phyloP scores from a whole-genome alignment of 2,797 vertebrate species.

The Psittacula derbiana region DNA sequence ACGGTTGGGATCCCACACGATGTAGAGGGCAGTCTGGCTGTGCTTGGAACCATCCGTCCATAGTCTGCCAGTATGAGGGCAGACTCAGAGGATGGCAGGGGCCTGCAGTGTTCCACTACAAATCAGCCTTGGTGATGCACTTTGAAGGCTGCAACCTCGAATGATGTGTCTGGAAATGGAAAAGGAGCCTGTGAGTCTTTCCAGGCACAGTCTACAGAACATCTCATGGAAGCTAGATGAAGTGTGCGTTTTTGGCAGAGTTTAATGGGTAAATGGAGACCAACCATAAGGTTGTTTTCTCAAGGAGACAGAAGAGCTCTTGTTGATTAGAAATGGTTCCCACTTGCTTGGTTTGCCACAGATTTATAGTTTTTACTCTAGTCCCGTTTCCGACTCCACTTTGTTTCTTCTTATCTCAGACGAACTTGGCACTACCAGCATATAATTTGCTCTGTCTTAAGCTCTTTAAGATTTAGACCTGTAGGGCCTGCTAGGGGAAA shows the following conservation, averaged over 20 bases:
- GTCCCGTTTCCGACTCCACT: background rate
- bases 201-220: background rate
- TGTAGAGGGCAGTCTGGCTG: background rate
- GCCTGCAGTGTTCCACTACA: background rate
- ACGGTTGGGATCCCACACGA: background rate
- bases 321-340: background rate
- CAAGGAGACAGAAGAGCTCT: background rate
- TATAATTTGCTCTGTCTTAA: background rate
- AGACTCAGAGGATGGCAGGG: background rate
- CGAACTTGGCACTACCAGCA: background rate
- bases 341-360: background rate
- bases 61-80: accelerated
- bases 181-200: background rate
- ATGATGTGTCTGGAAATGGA: background rate
- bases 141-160: background rate
- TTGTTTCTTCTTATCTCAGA: background rate
- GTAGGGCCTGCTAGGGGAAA: background rate
- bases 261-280: background rate
- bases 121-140: background rate
- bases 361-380: background rate
- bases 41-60: background rate
- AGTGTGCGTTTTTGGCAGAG: background rate
- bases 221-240: background rate
- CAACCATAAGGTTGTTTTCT: background rate
- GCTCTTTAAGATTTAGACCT: background rate